phyloP scores from a whole-genome alignment of 2,113 vertebrate species.

The Hyla sarda region DNA sequence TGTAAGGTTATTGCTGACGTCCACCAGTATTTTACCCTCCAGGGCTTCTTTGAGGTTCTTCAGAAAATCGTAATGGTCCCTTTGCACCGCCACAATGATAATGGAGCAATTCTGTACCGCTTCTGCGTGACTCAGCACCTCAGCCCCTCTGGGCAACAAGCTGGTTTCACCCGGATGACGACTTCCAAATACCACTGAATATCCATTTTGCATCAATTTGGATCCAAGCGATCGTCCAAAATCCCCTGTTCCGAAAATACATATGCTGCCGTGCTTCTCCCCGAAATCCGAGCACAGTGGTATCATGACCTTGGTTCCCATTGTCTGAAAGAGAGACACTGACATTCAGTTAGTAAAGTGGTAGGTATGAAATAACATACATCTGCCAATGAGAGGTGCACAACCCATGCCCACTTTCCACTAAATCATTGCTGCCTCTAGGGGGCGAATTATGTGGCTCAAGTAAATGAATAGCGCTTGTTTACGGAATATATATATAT shows the following conservation, averaged over 20 bases:
- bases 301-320: conserved; percentile 70
- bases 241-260: conserved; percentile 84
- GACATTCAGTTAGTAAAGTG: not conserved
- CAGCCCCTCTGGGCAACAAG: conserved; percentile 73
- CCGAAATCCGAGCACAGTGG: conserved; percentile 62
- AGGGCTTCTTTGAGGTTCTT: conserved; percentile 72
- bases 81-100: conserved; percentile 83
- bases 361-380: not conserved
- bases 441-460: too few relatives aligned
- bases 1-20: conserved; percentile 92
- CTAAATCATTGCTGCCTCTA: too few relatives aligned
- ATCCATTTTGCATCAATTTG: conserved; percentile 78
- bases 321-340: conserved; percentile 56
- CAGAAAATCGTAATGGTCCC: conserved; percentile 84
- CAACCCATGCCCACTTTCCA: too few relatives aligned
- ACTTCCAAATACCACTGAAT: conserved; percentile 77
- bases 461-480: too few relatives aligned
- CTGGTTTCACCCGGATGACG: conserved; percentile 66
- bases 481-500: too few relatives aligned
- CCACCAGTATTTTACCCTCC: conserved; percentile 86
- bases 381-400: too few relatives aligned
- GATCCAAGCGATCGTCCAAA: conserved; percentile 78
- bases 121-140: conserved; percentile 76
- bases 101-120: conserved; percentile 77
- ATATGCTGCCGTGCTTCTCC: conserved; percentile 71